A percentile compares a stretch with the other conserved stretches of the same genome.
Evolutionary conservation across 2,888 invertebrate genomes (phyloP).

Genomic region (Taphrorychus bicolor): DNA sequence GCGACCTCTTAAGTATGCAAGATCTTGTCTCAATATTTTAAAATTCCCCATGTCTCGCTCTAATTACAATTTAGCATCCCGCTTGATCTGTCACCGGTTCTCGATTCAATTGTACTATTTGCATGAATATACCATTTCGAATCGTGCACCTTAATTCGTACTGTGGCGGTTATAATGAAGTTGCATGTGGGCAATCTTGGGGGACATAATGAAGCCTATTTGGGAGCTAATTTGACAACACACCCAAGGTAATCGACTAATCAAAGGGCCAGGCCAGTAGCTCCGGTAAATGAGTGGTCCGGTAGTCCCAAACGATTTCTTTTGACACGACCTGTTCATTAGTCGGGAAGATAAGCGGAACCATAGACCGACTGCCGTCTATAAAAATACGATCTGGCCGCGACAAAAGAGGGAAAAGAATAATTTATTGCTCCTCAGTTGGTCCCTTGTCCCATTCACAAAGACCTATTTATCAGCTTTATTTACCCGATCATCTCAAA

Average conservation of each 20-base stretch:
- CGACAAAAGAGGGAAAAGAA: conserved; percentile 24
- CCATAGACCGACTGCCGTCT: conserved; percentile 30
- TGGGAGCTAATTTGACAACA: conserved; percentile 12
- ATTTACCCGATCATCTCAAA: conserved; percentile 26
- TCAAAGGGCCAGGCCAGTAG: conserved; percentile 21
- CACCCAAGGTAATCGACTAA: conserved; percentile 20
- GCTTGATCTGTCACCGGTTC: conserved; percentile 24
- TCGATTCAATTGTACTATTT: conserved; percentile 18
- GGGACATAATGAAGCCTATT: conserved; percentile 4
- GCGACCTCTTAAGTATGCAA: conserved; percentile 30
- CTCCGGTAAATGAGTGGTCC: conserved; percentile 22
- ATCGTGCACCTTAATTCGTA: conserved; percentile 2
- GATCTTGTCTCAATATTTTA: conserved; percentile 38
- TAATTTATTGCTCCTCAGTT: conserved; percentile 31
- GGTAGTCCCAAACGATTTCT: conserved; percentile 31
- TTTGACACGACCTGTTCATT: conserved; percentile 38
- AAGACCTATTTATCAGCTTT: conserved; percentile 30
- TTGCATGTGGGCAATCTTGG: background rate
- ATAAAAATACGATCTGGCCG: conserved; percentile 27
- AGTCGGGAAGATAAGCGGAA: conserved; percentile 31
- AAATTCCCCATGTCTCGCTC: conserved; percentile 21
- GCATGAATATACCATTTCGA: conserved; percentile 3
- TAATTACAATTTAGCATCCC: conserved; percentile 30
- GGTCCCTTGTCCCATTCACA: conserved; percentile 21
- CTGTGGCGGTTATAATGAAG: background rate